Percentiles rank a stretch among this genome's conserved stretches.
Evolutionary conservation across 2,113 vertebrate species (phyloP).

Genomic region (Nibea albiflora): DNA sequence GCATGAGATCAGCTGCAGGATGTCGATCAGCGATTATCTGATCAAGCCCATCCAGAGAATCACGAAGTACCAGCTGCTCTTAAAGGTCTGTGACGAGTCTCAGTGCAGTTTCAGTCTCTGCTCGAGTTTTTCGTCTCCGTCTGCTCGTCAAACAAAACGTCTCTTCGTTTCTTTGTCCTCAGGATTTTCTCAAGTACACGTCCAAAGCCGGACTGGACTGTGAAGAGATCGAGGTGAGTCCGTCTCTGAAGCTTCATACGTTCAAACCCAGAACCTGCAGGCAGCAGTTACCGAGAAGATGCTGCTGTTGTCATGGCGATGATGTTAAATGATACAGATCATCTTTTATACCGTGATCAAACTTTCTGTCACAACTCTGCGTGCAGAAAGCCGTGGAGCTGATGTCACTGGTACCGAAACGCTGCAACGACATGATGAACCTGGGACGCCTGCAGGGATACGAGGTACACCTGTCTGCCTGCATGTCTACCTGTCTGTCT

Average conservation of each 20-base stretch:
- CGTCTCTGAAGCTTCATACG: too few relatives aligned
- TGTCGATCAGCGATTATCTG: slow-evolving; percentile 95
- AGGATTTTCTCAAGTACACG: slow-evolving; percentile 98
- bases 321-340: slow-evolving; percentile 7
- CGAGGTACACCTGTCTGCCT: slow-evolving; percentile 84
- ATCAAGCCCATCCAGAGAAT: slow-evolving; percentile 99
- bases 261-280: too few relatives aligned
- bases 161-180: not conserved
- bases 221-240: slow-evolving; percentile 91
- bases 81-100: slow-evolving; percentile 86
- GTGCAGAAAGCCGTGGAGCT: slow-evolving; percentile 90
- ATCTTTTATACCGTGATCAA: slow-evolving; percentile 2
- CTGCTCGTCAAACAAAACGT: not conserved
- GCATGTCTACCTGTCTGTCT: too few relatives aligned
- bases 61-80: slow-evolving; percentile 97
- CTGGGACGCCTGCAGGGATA: slow-evolving; percentile 97
- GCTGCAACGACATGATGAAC: slow-evolving; percentile 99
- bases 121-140: not conserved
- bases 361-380: too few relatives aligned
- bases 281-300: too few relatives aligned
- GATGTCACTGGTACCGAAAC: slow-evolving; percentile 98
- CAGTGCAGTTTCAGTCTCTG: too few relatives aligned
- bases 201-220: slow-evolving; percentile 95
- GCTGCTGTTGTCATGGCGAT: slow-evolving; percentile 1
- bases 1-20: slow-evolving; percentile 93